A percentile compares a stretch with the other conserved stretches of the same genome.
These are phyloP conservation scores for Psophia crepitans DNA, from an alignment of 2,113 vertebrate species.

Conservation along the genomic window DNA sequence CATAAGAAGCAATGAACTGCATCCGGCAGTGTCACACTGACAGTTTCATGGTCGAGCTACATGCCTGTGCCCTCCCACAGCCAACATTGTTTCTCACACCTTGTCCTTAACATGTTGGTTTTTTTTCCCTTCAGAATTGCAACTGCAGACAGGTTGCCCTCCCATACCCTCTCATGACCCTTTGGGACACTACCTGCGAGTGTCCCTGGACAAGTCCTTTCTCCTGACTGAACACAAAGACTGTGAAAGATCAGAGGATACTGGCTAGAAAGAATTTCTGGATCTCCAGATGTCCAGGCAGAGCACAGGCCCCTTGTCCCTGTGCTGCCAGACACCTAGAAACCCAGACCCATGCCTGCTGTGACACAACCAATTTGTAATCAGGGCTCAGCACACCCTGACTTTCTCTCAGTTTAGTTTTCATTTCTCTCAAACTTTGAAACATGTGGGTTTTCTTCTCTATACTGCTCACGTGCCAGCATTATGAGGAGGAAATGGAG, in stretches of 20 bases:
- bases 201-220: neutral
- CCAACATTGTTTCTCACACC: neutral
- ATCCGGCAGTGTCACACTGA: neutral
- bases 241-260: neutral
- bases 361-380: neutral
- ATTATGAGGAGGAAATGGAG: neutral
- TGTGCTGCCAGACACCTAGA: neutral
- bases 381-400: neutral
- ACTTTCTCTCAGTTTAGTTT: neutral
- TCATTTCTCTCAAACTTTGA: neutral
- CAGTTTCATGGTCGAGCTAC: neutral
- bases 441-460: fast-evolving
- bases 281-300: neutral
- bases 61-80: neutral
- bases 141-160: neutral
- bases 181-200: neutral
- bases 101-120: neutral
- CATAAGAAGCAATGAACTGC: neutral
- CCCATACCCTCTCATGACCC: neutral
- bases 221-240: fast-evolving
- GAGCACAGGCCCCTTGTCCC: neutral
- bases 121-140: neutral
- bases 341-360: neutral
- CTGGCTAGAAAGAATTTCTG: neutral
- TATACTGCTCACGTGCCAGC: neutral